phyloP scores from a whole-genome alignment of 1,140 invertebrate species.

The Apis mellifera region DNA sequence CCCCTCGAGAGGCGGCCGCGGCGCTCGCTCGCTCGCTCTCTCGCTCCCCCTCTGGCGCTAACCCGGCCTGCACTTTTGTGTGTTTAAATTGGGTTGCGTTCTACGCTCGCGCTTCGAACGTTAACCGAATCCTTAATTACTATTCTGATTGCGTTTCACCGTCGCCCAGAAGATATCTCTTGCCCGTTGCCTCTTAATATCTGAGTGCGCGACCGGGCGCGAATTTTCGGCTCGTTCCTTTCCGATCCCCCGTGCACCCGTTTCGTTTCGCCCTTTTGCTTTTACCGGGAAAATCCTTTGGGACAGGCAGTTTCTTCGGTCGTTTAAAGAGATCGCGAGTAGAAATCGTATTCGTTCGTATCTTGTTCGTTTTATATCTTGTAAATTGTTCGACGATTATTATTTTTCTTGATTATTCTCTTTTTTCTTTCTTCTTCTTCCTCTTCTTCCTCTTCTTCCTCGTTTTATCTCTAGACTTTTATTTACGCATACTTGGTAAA shows the following conservation, averaged over 20 bases:
- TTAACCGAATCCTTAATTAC: slow-evolving; percentile 77
- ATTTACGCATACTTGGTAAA: background rate
- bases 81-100: slow-evolving; percentile 75
- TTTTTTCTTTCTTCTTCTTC: background rate
- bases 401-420: too few species aligned
- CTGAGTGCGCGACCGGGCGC: slow-evolving; percentile 18
- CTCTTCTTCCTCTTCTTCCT: background rate
- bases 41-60: slow-evolving; percentile 46
- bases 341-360: too few species aligned
- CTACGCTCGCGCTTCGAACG: slow-evolving; percentile 68
- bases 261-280: background rate
- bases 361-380: too few species aligned
- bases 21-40: background rate
- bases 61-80: slow-evolving; percentile 71
- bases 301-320: background rate
- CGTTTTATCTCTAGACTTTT: background rate
- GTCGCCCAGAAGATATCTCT: slow-evolving; percentile 57
- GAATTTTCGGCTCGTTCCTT: slow-evolving; percentile 56
- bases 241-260: background rate
- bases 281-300: background rate
- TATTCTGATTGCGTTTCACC: slow-evolving; percentile 74
- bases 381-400: background rate
- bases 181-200: slow-evolving; percentile 54
- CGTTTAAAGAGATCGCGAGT: background rate
- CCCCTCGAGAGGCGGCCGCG: slow-evolving; percentile 18